These are phyloP conservation scores for Chionomys nivalis DNA, from an alignment of 2,113 vertebrate genomes.

Conservation along the genomic window DNA sequence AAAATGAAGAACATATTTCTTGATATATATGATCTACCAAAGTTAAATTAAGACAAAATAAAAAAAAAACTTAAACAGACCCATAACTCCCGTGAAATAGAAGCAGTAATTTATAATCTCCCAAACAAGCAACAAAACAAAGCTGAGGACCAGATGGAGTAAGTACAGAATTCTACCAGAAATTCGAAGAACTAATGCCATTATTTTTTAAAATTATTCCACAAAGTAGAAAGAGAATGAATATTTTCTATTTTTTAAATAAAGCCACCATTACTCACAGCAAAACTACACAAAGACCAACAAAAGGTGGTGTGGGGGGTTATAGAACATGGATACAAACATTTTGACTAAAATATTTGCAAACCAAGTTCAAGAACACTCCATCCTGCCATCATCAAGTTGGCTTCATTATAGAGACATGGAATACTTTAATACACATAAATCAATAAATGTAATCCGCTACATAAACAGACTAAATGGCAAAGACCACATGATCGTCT, in stretches of 20 bases:
- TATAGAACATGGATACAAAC: not conserved
- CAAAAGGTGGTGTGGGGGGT: not conserved
- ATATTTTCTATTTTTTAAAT: not conserved
- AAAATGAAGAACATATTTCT: not conserved
- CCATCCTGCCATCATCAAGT: not conserved
- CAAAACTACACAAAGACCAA: not conserved
- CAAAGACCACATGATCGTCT: not conserved
- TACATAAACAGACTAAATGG: not conserved
- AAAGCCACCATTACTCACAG: not conserved
- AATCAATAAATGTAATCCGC: not conserved
- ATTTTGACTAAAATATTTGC: not conserved
- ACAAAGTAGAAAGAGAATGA: not conserved
- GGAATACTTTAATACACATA: not conserved
- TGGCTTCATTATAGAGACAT: not conserved
- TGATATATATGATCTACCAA: not conserved
- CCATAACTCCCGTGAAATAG: not conserved
- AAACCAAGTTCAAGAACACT: not conserved
- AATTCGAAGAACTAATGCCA: not conserved
- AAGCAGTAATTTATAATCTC: not conserved
- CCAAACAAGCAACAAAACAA: not conserved
- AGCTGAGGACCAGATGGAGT: not conserved
- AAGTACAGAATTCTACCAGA: not conserved
- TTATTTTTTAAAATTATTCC: not conserved
- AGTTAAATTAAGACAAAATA: not conserved
- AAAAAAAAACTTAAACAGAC: not conserved